These are phyloP conservation scores for Leptinotarsa defecta DNA, from an alignment of 1,140 invertebrate species.

Conservation along the genomic window DNA sequence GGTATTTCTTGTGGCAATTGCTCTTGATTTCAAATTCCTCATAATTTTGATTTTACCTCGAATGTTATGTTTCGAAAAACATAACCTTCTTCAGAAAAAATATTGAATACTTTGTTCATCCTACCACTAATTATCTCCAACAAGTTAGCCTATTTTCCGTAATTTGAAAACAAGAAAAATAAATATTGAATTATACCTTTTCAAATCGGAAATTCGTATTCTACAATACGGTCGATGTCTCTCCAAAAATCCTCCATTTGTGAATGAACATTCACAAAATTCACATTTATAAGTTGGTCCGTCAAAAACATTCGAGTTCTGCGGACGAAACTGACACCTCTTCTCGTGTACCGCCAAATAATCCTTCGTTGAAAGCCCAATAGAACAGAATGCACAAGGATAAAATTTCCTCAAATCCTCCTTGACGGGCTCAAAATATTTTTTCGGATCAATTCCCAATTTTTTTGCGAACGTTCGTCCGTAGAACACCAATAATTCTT, in stretches of 20 bases:
- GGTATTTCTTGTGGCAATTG: too few species aligned
- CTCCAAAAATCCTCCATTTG: neutral
- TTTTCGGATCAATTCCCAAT: slow-evolving; percentile 48
- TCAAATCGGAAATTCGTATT: neutral
- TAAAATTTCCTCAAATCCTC: slow-evolving; percentile 4
- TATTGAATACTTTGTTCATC: too few species aligned
- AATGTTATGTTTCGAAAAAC: too few species aligned
- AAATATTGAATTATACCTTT: neutral
- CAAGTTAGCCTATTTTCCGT: too few species aligned
- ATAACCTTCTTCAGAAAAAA: too few species aligned
- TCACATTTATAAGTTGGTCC: neutral
- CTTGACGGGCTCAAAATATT: slow-evolving; percentile 27
- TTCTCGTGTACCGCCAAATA: slow-evolving; percentile 23
- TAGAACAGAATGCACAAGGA: slow-evolving; percentile 24
- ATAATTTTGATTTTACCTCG: too few species aligned
- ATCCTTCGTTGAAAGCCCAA: slow-evolving; percentile 10
- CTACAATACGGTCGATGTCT: neutral
- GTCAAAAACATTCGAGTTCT: neutral
- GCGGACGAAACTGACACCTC: slow-evolving; percentile 22
- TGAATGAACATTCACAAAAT: neutral
- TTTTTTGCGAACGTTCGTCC: slow-evolving; percentile 57
- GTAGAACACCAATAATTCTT: slow-evolving; percentile 65
- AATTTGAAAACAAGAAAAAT: too few species aligned
- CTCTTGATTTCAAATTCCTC: too few species aligned
- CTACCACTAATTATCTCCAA: too few species aligned